These are phyloP conservation scores for Drosophila mimica DNA, from an alignment of 2,888 invertebrate species.

Conservation along the genomic window DNA sequence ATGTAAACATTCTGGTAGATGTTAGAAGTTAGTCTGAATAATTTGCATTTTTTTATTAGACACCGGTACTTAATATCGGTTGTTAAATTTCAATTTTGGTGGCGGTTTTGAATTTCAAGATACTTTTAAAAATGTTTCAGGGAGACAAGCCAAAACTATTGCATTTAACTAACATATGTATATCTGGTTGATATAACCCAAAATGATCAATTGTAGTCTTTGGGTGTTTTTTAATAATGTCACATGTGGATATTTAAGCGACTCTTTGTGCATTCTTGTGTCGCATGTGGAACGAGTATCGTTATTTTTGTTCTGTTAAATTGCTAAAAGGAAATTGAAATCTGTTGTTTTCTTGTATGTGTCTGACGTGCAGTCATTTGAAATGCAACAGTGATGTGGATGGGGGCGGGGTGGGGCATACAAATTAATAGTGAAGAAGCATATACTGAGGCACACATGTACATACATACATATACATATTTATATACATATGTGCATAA, in stretches of 20 bases:
- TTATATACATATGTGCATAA: constrained; percentile 1
- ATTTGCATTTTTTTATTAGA: background rate
- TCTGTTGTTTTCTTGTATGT: constrained; percentile 31
- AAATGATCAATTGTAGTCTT: background rate
- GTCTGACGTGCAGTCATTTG: constrained; percentile 43
- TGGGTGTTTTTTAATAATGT: background rate
- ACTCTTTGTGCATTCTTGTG: background rate
- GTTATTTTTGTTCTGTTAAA: background rate
- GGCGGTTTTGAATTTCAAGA: background rate
- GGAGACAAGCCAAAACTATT: background rate
- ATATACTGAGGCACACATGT: constrained; percentile 12
- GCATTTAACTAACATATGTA: background rate
- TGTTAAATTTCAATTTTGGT: background rate
- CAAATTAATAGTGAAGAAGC: constrained; percentile 55
- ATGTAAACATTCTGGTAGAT: background rate
- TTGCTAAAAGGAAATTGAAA: constrained; percentile 39
- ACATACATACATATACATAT: constrained; percentile 1
- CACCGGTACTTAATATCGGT: background rate
- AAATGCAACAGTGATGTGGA: constrained; percentile 30
- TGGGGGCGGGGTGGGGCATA: background rate
- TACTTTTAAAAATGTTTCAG: background rate
- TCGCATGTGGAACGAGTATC: background rate
- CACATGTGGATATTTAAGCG: background rate
- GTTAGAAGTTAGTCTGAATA: background rate
- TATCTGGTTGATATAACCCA: background rate